A percentile compares a stretch with the other conserved stretches of the same genome.
These are phyloP conservation scores for Latrodectus elegans DNA, from an alignment of 2,888 invertebrate genomes.

Conservation along the genomic window DNA sequence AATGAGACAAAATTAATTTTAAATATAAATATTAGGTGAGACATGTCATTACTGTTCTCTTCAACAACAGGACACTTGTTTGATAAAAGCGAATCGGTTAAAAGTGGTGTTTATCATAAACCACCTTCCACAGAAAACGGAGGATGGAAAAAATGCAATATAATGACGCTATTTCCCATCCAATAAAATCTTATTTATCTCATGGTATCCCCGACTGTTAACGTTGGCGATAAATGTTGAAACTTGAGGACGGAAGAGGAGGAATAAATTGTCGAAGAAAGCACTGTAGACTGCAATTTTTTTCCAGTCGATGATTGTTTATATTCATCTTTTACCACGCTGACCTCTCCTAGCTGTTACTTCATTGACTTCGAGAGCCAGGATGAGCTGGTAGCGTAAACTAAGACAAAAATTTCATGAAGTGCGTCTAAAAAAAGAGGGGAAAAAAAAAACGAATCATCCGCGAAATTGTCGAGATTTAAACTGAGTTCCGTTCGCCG, in stretches of 20 bases:
- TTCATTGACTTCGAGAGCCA: conserved; percentile 17
- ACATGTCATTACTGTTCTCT: too few species aligned
- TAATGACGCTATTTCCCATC: conserved; percentile 60
- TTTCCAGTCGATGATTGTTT: conserved; percentile 41
- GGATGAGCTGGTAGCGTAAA: conserved; percentile 44
- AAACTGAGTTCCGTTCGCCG: conserved; percentile 18
- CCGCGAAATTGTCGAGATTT: conserved; percentile 37
- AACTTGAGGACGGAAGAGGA: conserved; percentile 7
- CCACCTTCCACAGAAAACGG: conserved; percentile 13
- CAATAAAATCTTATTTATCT: conserved; percentile 64
- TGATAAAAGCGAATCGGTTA: too few species aligned
- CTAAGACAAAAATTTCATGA: conserved; percentile 22
- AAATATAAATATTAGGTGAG: too few species aligned
- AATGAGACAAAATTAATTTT: too few species aligned
- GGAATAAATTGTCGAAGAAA: conserved; percentile 5
- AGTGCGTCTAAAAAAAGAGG: conserved; percentile 21
- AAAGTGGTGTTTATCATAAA: conserved; percentile 31
- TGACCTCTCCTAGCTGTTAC: conserved; percentile 54
- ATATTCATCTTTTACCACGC: conserved; percentile 57
- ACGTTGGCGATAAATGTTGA: conserved; percentile 27
- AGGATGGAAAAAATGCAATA: background rate
- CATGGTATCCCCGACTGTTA: conserved; percentile 25
- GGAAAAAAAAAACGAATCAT: conserved; percentile 14
- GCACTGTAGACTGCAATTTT: conserved; percentile 15
- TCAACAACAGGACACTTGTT: too few species aligned